Conservation (phyloP, 2,888 invertebrate genomes). For the Ichneumon xanthorius region DNA sequence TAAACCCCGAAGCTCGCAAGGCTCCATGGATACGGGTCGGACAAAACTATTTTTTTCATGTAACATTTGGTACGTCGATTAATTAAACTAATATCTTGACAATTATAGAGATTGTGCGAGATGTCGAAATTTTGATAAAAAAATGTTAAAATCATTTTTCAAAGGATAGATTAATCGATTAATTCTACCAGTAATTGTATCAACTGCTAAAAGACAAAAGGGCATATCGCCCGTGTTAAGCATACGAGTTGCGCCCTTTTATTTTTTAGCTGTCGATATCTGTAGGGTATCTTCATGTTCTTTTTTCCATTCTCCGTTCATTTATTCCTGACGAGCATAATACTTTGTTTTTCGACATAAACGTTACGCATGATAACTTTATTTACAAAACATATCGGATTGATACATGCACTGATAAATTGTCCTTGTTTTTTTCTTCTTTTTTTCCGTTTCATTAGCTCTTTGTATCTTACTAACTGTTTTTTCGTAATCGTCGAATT, state of each 20-base stretch:
- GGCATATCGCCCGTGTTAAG: not conserved
- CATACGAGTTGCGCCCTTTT: not conserved
- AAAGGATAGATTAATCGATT: not conserved
- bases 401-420: conserved; percentile 78
- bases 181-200: not conserved
- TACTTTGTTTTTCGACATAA: conserved; percentile 73
- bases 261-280: not conserved
- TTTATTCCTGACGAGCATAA: conserved; percentile 65
- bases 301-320: conserved; percentile 31
- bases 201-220: not conserved
- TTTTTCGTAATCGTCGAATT: conserved; percentile 74
- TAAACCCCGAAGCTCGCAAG: not conserved
- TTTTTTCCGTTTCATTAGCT: conserved; percentile 34
- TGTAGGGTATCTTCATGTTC: conserved; percentile 8
- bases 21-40: not conserved
- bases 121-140: not conserved
- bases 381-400: conserved; percentile 81
- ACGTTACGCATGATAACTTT: conserved; percentile 81
- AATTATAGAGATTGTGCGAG: no score
- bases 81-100: not conserved
- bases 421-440: conserved; percentile 70
- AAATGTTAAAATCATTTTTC: not conserved
- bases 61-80: not conserved
- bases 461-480: conserved; percentile 37
- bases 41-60: not conserved